Percentiles rank a stretch among this genome's conserved stretches.
These are phyloP conservation scores for Lutraria lutraria DNA, from an alignment of 2,888 invertebrate genomes.

Conservation along the genomic window DNA sequence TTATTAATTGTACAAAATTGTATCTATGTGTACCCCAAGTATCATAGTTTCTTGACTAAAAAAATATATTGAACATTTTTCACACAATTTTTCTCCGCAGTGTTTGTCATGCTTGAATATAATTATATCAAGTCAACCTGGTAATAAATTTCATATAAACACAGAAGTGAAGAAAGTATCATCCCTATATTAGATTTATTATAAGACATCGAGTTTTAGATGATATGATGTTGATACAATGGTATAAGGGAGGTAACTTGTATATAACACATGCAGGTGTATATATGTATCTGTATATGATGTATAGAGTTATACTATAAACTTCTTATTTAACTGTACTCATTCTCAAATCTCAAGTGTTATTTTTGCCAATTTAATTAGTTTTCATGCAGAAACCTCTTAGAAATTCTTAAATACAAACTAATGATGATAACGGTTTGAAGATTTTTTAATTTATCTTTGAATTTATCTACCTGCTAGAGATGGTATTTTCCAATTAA, in stretches of 20 bases:
- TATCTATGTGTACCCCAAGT: too few species aligned
- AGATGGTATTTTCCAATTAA: constrained; percentile 50
- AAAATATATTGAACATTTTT: too few species aligned
- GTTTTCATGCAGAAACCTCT: constrained; percentile 36
- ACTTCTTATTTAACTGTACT: neutral
- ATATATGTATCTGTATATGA: neutral
- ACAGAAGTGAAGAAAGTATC: too few species aligned
- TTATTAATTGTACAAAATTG: too few species aligned
- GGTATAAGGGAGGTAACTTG: constrained; percentile 47
- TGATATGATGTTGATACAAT: neutral
- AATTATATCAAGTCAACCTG: too few species aligned
- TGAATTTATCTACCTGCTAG: constrained; percentile 34
- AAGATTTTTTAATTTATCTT: constrained; percentile 32
- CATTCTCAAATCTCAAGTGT: constrained; percentile 3
- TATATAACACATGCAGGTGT: neutral
- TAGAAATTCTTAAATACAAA: constrained; percentile 37
- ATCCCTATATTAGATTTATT: too few species aligned
- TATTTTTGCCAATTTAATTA: constrained; percentile 32
- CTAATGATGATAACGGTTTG: constrained; percentile 32
- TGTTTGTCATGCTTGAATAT: too few species aligned
- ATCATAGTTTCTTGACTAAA: too few species aligned
- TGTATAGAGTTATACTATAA: neutral
- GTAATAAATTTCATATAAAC: too few species aligned
- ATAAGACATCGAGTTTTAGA: neutral
- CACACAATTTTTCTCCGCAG: too few species aligned